Evolutionary conservation across 1,140 invertebrate genomes (phyloP), one percentile per base, ranked within the genome.

Genomic region (Drosophila auraria): DNA sequence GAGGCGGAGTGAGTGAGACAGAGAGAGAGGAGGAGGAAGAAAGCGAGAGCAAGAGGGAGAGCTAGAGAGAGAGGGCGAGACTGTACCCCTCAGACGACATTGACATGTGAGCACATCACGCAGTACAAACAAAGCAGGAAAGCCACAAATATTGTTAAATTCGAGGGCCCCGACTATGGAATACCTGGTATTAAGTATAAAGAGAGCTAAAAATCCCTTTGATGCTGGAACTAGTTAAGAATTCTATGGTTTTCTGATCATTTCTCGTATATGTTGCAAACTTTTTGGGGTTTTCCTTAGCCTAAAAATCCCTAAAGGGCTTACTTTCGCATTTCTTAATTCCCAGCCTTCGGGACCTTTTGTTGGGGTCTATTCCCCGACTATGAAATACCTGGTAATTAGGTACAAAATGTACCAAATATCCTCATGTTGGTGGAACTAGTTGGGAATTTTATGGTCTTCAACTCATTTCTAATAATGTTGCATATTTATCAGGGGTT

Each of bases 71-170:
- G 25, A 72, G 65, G n/a, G 40, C 17, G 40, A 45, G 57, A 62
- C 66, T 60, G 56, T 72, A 44, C 56, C 30, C 42, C 53, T 38
- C 53, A 14, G n/a, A 33, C 70, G 72, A 74, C 71, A 75, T 75
- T 75, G 70, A 75, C 72, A 75, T 75, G 72, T 64, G 71, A 73
- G 38, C 56, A 59, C 66, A 73, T 73, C 66, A 73, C 68, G 45
- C 44, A 60, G 38, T 15, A 71, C 27, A 73, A 73, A 73, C 68
- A 61, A 73, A 49, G 63, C 54, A 56, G 17, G 8, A 61, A 61
- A 56, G 20, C 54, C 54, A 40, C 40, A 56, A 40, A 56, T 56
- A 40, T 23, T 23, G 8, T 0, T 3, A 56, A 23, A 38, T 56
- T 56, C 33, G 0, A 38, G 20, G 9, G 33, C 7, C 17, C 11